phyloP scores from a whole-genome alignment of 1,140 invertebrate genomes.

The Panagrolaimus sp. region DNA sequence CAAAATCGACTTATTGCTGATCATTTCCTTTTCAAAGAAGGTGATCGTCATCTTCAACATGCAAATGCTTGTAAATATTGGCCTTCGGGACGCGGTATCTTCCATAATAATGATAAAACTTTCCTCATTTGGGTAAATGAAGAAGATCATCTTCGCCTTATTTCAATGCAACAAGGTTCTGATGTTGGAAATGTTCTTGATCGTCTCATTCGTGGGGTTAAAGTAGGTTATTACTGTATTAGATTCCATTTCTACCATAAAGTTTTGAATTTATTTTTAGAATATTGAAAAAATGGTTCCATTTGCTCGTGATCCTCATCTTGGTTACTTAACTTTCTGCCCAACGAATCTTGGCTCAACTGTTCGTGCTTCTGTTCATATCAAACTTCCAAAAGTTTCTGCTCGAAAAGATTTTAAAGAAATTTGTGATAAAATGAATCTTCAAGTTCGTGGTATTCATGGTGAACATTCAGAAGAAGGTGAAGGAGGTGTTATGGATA shows the following conservation, averaged over 20 bases:
- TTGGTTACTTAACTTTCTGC: slow-evolving; percentile 95
- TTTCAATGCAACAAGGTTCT: slow-evolving; percentile 79
- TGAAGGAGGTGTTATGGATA: slow-evolving; percentile 72
- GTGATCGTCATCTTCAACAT: slow-evolving; percentile 64
- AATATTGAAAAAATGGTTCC: slow-evolving; percentile 83
- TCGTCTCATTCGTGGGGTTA: slow-evolving; percentile 70
- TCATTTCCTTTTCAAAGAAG: slow-evolving; percentile 95
- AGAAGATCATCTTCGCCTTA: slow-evolving; percentile 75
- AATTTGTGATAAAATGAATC: slow-evolving; percentile 79
- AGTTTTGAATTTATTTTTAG: slow-evolving; percentile 65
- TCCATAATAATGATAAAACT: slow-evolving; percentile 87
- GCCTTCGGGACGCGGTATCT: slow-evolving; percentile 84
- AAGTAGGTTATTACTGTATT: slow-evolving; percentile 19
- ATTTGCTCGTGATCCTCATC: slow-evolving; percentile 82
- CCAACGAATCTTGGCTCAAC: slow-evolving; percentile 88
- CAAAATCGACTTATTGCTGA: slow-evolving; percentile 63
- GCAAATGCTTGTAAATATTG: slow-evolving; percentile 87
- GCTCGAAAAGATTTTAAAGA: slow-evolving; percentile 77
- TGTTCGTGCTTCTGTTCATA: slow-evolving; percentile 91
- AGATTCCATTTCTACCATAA: not conserved
- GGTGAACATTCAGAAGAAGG: slow-evolving; percentile 66
- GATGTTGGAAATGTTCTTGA: slow-evolving; percentile 76
- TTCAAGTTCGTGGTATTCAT: slow-evolving; percentile 70
- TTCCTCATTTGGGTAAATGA: slow-evolving; percentile 97
- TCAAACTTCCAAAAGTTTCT: slow-evolving; percentile 87